A percentile compares a stretch with the other conserved stretches of the same genome.
These are phyloP conservation scores for Scolopax rusticola DNA, from an alignment of 2,797 vertebrate species.

Conservation along the genomic window DNA sequence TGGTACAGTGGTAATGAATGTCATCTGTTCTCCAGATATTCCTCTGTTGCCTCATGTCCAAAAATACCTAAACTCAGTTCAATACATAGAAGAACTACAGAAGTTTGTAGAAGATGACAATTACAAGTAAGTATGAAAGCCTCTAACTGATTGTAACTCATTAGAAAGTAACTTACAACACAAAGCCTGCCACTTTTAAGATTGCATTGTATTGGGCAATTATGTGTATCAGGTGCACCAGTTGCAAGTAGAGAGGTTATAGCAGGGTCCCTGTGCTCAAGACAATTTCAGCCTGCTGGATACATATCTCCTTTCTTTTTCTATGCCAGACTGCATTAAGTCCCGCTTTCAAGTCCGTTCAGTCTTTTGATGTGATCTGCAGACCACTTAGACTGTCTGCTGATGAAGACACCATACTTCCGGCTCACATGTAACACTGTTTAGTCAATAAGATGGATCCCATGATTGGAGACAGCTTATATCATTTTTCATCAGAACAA, in stretches of 20 bases:
- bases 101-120: constrained; percentile 99
- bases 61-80: constrained; percentile 97
- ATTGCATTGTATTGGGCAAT: rapidly evolving
- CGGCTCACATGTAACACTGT: background rate
- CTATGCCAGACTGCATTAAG: background rate
- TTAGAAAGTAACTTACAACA: background rate
- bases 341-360: background rate
- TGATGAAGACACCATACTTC: rapidly evolving
- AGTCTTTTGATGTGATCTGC: background rate
- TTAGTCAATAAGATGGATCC: background rate
- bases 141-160: background rate
- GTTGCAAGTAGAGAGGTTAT: background rate
- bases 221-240: background rate
- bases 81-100: constrained; percentile 98
- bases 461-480: background rate
- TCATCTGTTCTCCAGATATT: constrained; percentile 85
- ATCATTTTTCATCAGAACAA: background rate
- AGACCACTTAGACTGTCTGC: background rate
- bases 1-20: background rate
- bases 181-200: background rate
- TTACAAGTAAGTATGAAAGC: constrained; percentile 90
- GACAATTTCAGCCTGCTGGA: background rate
- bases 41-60: constrained; percentile 95
- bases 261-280: background rate
- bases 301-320: background rate